Base-by-base conservation (phyloP, 2,888 invertebrate genomes). In the Andrena flavipes region DNA sequence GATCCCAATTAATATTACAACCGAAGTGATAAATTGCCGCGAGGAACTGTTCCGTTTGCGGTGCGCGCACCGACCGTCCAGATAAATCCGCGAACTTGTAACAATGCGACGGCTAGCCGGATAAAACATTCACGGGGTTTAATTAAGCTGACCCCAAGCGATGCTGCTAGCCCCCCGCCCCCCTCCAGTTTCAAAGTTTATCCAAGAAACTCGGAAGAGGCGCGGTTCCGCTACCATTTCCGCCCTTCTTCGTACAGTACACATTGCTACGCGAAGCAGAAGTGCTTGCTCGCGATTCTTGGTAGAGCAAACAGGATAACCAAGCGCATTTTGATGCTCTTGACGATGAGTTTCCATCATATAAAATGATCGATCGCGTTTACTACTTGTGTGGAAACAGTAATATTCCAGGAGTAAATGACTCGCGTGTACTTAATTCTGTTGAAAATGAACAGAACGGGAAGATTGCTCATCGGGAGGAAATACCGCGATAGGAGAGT, bases 71-170 rank as follows among this genome's bases (percentile, higher is more conserved):
- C 13, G 42, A 16, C 69, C 23, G 20, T 4, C 51, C 64, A 54
- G 33, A 82, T 81, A 86, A 87, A 86, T 62, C 72, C 68, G 71
- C 63, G 23, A 84, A 76, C 63, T 73, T 77, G 67, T 63, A 72
- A 76, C 79, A 59, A 64, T 71, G 67, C 51, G 76, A 80, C 70
- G 48, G 65, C 81, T 82, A 68, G 33, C 33, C 62, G 60, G 16
- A 30, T 26, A 64, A 85, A 74, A 76, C 76, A 76, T 87, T 77
- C 62, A 35, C 49, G 48, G 8, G 68, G 67, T 77, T 85, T 88
- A 87, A 87, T 88, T 85, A 88, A 82, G 64, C 78, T 68, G 69
- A 84, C 82, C 76, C 62, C 77, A 33, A 74, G 30, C 74, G 54
- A 29, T 72, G 69, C 67, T 64, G 64, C 77, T 76, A 60, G 20